Base-by-base conservation (phyloP, 1,140 invertebrate genomes). In the Hormaphis cornu region DNA sequence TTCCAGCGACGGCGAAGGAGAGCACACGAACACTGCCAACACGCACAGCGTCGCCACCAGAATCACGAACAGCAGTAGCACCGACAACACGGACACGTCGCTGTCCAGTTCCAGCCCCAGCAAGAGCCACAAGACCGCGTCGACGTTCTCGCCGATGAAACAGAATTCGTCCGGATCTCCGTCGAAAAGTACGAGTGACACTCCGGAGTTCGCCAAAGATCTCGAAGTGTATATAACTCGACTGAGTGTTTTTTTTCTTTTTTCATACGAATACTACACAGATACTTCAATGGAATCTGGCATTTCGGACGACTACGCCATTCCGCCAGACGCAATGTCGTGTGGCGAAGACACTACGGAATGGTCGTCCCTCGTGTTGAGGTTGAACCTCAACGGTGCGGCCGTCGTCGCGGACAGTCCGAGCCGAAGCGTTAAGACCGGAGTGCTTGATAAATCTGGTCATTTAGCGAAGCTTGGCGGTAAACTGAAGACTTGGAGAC, bases 401-500 rank as follows among this genome's bases (percentile, higher is more conserved):
- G 40, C 59, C 4, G 69, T 56, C 69, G 78, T 83, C n/a, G 87
- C 70, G 18, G 58, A 61, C 28, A 70, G 61, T 20, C 70, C 69
- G 2, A 52, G 56, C 28, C 28, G 59, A 9, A 56, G 42, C 22
- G 18, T 14, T 10, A 66, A 54, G 24, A 42, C 35, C 6, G 89
- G 91, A 75, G 87, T 87, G 1, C 79, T 95, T 24, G 93, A 96
- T 75, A 95, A 96, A 80, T 85, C 87, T 75, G 94, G 95, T 6
- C 93, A 95, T 76, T 81, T 97, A 40, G 93, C 92, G 14, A 97
- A 97, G 80, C 82, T 97, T 40, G 93, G 94, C 52, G 94, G 94
- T 14, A 96, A 95, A 80, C 81, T 97, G 1, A 97, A 96, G 81
- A 96, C 92, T 0, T 97, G 94, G 94, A 82, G 91, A 72, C 91